Conservation (phyloP, 2,113 vertebrate species). For the Phainopepla nitens region DNA sequence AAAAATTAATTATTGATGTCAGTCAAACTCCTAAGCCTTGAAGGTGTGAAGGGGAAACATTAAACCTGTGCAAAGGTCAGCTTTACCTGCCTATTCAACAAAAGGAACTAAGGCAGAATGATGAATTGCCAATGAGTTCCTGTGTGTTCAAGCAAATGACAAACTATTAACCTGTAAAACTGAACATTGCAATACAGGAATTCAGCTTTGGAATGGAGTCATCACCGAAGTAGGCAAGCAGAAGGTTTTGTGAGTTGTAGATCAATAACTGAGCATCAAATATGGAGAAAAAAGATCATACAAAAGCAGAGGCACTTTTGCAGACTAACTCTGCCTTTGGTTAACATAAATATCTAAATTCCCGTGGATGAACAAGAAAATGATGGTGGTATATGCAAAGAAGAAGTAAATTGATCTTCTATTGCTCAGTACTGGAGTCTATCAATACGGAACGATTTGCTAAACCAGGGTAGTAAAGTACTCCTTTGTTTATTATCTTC, state of each 20-base stretch:
- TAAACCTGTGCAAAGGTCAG: slow-evolving; percentile 22
- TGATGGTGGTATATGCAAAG: neutral
- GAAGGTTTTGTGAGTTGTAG: neutral
- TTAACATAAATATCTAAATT: neutral
- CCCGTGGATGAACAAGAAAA: neutral
- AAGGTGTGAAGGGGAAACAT: slow-evolving; percentile 34
- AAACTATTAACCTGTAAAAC: slow-evolving; percentile 43
- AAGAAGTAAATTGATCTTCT: neutral
- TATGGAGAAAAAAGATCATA: neutral
- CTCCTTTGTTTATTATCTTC: neutral
- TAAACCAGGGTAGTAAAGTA: neutral
- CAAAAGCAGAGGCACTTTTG: neutral
- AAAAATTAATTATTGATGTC: slow-evolving; percentile 54
- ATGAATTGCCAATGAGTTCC: slow-evolving; percentile 11
- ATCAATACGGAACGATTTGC: neutral
- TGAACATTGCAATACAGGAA: slow-evolving; percentile 1
- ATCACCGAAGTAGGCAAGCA: neutral
- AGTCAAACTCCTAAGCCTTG: slow-evolving; percentile 1
- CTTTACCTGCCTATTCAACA: slow-evolving; percentile 1
- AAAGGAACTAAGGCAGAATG: neutral
- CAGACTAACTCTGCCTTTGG: neutral
- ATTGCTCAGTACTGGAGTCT: neutral
- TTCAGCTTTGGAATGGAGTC: neutral
- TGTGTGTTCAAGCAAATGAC: slow-evolving; percentile 32
- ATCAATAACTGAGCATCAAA: neutral